A percentile compares a stretch with the other conserved stretches of the same genome.
phyloP scores from a whole-genome alignment of 2,797 vertebrate species.

The Argentina silus region DNA sequence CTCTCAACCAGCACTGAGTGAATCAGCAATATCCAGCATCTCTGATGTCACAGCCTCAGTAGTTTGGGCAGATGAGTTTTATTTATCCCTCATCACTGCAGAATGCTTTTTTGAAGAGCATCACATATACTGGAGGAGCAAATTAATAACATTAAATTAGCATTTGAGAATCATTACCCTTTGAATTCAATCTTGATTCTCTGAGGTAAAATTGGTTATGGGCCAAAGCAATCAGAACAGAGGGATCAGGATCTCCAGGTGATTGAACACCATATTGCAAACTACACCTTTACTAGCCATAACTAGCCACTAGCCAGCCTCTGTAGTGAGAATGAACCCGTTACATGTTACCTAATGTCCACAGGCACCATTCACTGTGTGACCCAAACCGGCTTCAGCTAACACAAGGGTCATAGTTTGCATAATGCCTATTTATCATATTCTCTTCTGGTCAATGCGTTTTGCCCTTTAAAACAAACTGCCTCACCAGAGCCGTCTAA shows the following conservation, averaged over 20 bases:
- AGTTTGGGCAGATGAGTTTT: not conserved
- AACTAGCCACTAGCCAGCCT: not conserved
- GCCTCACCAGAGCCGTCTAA: not conserved
- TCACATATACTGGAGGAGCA: not conserved
- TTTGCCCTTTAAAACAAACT: not conserved
- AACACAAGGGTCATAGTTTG: conserved; percentile 29
- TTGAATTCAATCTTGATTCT: not conserved
- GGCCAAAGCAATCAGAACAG: not conserved
- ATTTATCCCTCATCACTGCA: not conserved
- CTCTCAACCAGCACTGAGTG: not conserved
- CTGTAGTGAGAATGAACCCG: conserved; percentile 14
- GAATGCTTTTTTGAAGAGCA: not conserved
- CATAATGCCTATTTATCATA: conserved; percentile 9
- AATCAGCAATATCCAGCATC: not conserved
- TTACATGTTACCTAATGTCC: not conserved
- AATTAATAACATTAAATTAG: not conserved
- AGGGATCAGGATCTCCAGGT: not conserved
- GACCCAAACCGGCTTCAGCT: conserved; percentile 14
- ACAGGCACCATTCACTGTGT: conserved; percentile 8
- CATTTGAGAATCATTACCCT: not conserved
- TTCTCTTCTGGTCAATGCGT: conserved; percentile 10
- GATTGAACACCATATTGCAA: not conserved
- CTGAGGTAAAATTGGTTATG: not conserved
- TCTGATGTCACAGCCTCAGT: not conserved
- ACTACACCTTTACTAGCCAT: not conserved